Evolutionary conservation across 2,113 vertebrate species (phyloP).

Genomic region (Sapayoa aenigma): DNA sequence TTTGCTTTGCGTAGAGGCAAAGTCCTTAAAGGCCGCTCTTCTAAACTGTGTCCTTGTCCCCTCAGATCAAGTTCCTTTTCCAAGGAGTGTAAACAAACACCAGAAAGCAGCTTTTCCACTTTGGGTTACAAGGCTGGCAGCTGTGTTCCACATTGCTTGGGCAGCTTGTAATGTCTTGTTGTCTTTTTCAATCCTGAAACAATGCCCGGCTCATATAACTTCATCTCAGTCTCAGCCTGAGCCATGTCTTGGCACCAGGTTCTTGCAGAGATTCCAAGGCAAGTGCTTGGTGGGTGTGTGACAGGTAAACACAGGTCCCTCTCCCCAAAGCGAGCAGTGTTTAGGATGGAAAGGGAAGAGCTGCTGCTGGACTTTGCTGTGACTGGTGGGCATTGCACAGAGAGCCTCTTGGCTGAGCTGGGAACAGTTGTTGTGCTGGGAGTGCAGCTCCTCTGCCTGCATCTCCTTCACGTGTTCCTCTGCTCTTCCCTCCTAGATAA

Average conservation of each 20-base stretch:
- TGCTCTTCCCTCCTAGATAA: constrained; percentile 78
- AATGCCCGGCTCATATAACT: neutral
- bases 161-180: neutral
- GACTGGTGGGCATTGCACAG: neutral
- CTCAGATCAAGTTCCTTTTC: neutral
- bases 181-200: neutral
- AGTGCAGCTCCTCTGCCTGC: neutral
- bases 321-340: neutral
- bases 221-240: neutral
- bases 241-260: neutral
- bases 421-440: neutral
- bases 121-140: neutral
- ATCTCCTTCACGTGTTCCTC: neutral
- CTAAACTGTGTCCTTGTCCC: neutral
- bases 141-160: neutral
- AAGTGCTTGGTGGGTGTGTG: neutral
- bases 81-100: neutral
- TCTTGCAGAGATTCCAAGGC: neutral
- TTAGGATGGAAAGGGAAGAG: neutral
- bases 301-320: neutral
- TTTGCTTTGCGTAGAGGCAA: neutral
- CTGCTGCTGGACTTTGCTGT: neutral
- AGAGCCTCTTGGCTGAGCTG: neutral
- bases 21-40: neutral
- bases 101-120: neutral